Conservation (phyloP, 1,140 invertebrate species). For the Homalodisca vitripennis region DNA sequence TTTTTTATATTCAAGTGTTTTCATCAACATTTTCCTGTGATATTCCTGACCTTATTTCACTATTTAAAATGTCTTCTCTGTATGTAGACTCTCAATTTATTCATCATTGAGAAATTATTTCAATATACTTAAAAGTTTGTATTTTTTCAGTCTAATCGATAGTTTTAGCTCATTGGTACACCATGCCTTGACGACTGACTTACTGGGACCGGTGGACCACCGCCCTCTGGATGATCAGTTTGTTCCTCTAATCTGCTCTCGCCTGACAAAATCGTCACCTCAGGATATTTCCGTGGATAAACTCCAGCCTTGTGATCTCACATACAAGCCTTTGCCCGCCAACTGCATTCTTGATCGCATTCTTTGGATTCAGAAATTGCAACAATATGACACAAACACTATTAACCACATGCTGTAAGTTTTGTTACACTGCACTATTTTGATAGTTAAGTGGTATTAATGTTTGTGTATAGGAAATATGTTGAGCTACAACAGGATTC, state of each 20-base stretch:
- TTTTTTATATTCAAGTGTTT: too few species aligned
- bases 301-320: slow-evolving; percentile 45
- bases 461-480: too few species aligned
- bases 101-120: too few species aligned
- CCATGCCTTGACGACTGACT: slow-evolving; percentile 47
- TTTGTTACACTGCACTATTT: too few species aligned
- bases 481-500: too few species aligned
- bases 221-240: slow-evolving; percentile 4
- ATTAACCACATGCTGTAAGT: slow-evolving; percentile 46
- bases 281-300: slow-evolving; percentile 39
- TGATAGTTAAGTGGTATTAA: too few species aligned
- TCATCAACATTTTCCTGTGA: too few species aligned
- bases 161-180: slow-evolving; percentile 47
- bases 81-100: too few species aligned
- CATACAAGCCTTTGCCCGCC: slow-evolving; percentile 40
- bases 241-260: not conserved
- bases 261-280: not conserved
- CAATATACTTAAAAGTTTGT: too few species aligned
- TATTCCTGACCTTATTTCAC: too few species aligned
- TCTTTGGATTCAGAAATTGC: slow-evolving; percentile 45
- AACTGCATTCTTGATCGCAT: slow-evolving; percentile 46
- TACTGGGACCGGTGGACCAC: slow-evolving; percentile 28
- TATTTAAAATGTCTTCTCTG: too few species aligned
- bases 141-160: too few species aligned
- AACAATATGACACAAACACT: slow-evolving; percentile 37